Percentiles rank a stretch among this genome's conserved stretches.
Evolutionary conservation across 2,888 invertebrate species (phyloP).

Genomic region (Congeria kusceri): DNA sequence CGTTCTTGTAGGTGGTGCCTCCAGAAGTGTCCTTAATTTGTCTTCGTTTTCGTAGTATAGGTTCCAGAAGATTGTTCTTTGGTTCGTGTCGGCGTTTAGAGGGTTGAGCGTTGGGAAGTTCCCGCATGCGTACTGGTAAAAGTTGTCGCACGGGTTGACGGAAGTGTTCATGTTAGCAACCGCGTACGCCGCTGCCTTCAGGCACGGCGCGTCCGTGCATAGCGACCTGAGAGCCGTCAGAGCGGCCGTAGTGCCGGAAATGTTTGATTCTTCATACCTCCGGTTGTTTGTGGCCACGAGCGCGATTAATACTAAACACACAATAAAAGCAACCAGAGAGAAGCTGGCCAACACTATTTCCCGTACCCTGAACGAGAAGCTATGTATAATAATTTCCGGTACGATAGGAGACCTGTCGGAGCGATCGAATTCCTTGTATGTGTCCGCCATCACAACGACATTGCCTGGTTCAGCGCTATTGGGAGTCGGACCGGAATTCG

Average conservation of each 20-base stretch:
- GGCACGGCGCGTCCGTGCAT: conserved; percentile 71
- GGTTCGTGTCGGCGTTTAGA: conserved; percentile 61
- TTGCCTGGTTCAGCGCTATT: not conserved
- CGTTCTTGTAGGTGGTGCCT: conserved; percentile 57
- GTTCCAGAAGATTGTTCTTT: conserved; percentile 68
- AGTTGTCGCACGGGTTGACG: conserved; percentile 86
- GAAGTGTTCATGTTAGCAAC: conserved; percentile 73
- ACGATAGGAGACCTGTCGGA: conserved; percentile 69
- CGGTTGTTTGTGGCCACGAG: conserved; percentile 63
- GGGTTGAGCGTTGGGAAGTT: conserved; percentile 85
- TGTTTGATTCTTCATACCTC: not conserved
- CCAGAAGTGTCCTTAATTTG: conserved; percentile 68
- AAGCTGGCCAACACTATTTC: conserved; percentile 71
- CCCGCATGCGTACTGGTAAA: conserved; percentile 84
- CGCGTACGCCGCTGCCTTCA: conserved; percentile 72
- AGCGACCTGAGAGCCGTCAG: conserved; percentile 48
- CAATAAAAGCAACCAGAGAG: conserved; percentile 63
- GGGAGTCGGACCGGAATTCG: conserved; percentile 13
- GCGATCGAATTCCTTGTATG: conserved; percentile 73
- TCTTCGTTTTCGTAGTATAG: conserved; percentile 75
- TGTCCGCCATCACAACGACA: conserved; percentile 68
- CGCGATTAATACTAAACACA: conserved; percentile 71
- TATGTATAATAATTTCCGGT: conserved; percentile 61
- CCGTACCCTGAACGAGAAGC: conserved; percentile 67
- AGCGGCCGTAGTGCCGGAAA: conserved; percentile 35